phyloP scores from a whole-genome alignment of 2,888 invertebrate species.

The Atrina japonica region DNA sequence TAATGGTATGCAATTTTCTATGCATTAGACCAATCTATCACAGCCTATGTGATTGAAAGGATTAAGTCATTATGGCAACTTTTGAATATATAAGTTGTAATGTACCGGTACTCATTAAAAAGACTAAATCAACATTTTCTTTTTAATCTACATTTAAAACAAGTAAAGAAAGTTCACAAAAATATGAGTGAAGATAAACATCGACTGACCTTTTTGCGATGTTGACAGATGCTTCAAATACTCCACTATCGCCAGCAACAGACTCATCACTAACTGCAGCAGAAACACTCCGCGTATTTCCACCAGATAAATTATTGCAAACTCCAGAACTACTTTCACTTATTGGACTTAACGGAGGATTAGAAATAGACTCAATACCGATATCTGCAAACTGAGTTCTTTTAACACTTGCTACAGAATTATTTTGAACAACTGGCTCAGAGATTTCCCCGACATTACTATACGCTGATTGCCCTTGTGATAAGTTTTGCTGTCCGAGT shows the following conservation, averaged over 20 bases:
- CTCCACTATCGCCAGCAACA: conserved; percentile 89
- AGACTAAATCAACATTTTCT: too few relatives aligned
- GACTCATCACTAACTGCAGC: conserved; percentile 98
- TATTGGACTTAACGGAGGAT: conserved; percentile 78
- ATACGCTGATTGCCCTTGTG: conserved; percentile 14
- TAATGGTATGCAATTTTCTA: too few relatives aligned
- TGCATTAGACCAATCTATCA: too few relatives aligned
- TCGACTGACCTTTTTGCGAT: conserved; percentile 73
- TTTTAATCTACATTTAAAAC: too few relatives aligned
- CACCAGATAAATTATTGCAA: conserved; percentile 77
- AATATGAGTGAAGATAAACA: too few relatives aligned
- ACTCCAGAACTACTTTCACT: conserved; percentile 80
- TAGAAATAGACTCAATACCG: conserved; percentile 49
- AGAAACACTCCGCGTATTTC: conserved; percentile 85
- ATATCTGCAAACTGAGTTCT: conserved; percentile 52
- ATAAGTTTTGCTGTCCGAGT: conserved; percentile 3
- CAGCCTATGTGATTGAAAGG: too few relatives aligned
- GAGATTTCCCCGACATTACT: conserved; percentile 5
- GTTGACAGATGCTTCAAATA: conserved; percentile 80
- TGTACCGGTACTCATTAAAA: too few relatives aligned
- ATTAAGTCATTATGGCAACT: too few relatives aligned
- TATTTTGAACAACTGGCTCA: conserved; percentile 9
- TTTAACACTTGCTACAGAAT: conserved; percentile 35
- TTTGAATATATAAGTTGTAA: too few relatives aligned
- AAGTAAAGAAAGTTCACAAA: too few relatives aligned